A percentile compares a stretch with the other conserved stretches of the same genome.
These are phyloP conservation scores for Phalacrocorax carbo DNA, from an alignment of 2,113 vertebrate species.

Conservation along the genomic window DNA sequence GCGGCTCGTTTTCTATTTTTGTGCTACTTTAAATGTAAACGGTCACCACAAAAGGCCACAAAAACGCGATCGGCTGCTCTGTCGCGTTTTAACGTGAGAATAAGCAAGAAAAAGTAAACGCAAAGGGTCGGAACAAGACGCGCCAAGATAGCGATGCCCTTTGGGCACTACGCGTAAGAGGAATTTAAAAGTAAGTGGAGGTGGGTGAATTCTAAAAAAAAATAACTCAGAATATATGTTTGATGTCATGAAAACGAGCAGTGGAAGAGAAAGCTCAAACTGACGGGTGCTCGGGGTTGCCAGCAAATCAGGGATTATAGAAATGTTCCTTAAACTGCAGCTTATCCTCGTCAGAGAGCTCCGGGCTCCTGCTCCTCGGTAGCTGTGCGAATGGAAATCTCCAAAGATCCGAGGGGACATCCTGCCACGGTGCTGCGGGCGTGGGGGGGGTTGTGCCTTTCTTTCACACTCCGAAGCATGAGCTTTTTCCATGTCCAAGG, in stretches of 20 bases:
- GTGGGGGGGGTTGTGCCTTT: rapidly evolving
- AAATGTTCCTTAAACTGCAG: background rate
- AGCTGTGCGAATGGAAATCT: background rate
- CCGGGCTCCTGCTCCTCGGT: background rate
- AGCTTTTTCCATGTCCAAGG: background rate
- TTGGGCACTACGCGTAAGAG: background rate
- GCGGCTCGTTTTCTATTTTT: background rate
- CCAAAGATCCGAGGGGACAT: background rate
- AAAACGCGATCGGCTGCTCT: background rate
- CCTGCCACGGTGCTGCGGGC: rapidly evolving
- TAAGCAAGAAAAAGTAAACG: background rate
- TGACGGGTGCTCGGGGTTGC: background rate
- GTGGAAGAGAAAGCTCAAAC: background rate
- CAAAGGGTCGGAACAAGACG: background rate
- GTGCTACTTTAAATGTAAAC: background rate
- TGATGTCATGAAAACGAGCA: background rate
- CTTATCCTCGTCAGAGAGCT: background rate
- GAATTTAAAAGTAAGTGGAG: background rate
- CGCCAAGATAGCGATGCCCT: background rate
- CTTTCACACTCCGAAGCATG: rapidly evolving
- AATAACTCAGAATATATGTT: background rate
- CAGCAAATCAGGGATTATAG: background rate
- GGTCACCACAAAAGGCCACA: background rate
- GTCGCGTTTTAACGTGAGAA: background rate
- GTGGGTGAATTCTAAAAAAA: background rate